Evolutionary conservation across 2,797 vertebrate genomes (phyloP).

Genomic region (Galagoides demidoff): DNA sequence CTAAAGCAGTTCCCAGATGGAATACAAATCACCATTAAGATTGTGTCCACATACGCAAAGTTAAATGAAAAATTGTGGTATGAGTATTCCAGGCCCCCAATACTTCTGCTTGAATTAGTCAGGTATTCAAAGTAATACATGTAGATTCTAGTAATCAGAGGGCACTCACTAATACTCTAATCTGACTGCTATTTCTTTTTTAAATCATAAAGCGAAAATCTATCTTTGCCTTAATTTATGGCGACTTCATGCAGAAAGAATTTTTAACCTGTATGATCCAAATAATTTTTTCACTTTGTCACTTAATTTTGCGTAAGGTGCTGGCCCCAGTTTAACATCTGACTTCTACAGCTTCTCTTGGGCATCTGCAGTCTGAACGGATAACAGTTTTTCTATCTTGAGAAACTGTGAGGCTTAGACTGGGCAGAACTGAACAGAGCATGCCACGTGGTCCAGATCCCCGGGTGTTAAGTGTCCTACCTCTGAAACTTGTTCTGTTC

Average conservation of each 20-base stretch:
- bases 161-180: neutral
- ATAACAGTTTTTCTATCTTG: conserved; percentile 69
- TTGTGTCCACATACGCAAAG: conserved; percentile 24
- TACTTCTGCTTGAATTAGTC: conserved; percentile 50
- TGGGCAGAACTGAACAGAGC: neutral
- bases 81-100: neutral
- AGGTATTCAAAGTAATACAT: conserved; percentile 46
- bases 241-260: neutral
- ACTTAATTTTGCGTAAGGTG: conserved; percentile 35
- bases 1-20: conserved; percentile 44
- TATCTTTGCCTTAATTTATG: conserved; percentile 6
- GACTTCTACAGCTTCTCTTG: neutral
- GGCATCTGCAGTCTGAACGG: neutral
- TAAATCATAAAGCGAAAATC: neutral
- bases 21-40: conserved; percentile 42
- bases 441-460: conserved; percentile 44
- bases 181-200: neutral
- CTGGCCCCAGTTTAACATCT: conserved; percentile 27
- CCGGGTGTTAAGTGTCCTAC: conserved; percentile 59
- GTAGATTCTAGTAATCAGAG: conserved; percentile 49
- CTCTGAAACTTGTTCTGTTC: conserved; percentile 72
- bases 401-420: conserved; percentile 64
- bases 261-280: conserved; percentile 9
- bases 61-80: conserved; percentile 39
- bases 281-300: conserved; percentile 13